Base-by-base conservation (phyloP, 2,888 invertebrate genomes). In the Protodeltote pygarga region DNA sequence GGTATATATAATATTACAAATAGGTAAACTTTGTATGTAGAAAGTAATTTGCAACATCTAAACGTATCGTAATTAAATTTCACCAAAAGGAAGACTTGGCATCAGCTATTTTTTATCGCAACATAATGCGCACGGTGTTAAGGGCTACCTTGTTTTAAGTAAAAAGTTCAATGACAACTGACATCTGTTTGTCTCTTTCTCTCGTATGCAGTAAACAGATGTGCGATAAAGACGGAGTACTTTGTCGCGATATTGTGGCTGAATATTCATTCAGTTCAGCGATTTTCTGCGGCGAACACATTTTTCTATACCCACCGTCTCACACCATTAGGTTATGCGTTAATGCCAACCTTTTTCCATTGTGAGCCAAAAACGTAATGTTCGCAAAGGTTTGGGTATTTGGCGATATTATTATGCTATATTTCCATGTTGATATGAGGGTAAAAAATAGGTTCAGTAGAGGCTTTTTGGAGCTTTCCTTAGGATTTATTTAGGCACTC, bases 281-380 rank as follows among this genome's bases (percentile, higher is more conserved):
- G 63, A 54, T 69, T 74, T 66, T 59, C 46, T 58, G 45, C 62
- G 59, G 46, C 48, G 63, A 73, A 67, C 71, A 78, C 71, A 78
- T 79, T 77, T 79, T 76, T 74, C 71, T 77, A 75, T 66, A 73
- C 72, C 59, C 65, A 39, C 23, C 58, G 61, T 59, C 65, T 65
- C 74, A 63, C 71, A 63, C 79, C 79, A 79, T 80, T 80, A 79
- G 65, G 76, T 73, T 73, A 71, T 71, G 73, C 65, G 69, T 65
- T 78, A 76, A 75, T 75, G 73, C 65, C 57, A 57, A 59, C 67
- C 70, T 67, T 67, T 59, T 65, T 47, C 51, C 51, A 62, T 67
- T 67, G 67, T 67, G 55, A 41, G 51, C 15, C 34, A 19, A 32
- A 47, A 62, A 47, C 19, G 59, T 55, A 55, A 62, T 52, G 61